A percentile compares a stretch with the other conserved stretches of the same genome.
phyloP scores from a whole-genome alignment of 2,113 vertebrate genomes.

The Oryzias curvinotus region DNA sequence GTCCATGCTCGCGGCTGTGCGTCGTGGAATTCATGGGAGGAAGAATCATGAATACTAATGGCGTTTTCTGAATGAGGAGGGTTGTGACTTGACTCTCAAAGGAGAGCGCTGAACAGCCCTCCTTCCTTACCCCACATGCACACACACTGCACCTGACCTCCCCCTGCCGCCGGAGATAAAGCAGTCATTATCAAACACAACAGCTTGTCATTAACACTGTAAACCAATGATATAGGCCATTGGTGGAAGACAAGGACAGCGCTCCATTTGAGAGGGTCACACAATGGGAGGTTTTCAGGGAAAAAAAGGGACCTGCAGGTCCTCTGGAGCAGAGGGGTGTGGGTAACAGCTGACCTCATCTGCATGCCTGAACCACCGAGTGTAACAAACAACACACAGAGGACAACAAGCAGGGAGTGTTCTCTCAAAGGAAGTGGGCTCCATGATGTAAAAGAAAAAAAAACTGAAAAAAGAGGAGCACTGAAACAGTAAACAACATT shows the following conservation, averaged over 20 bases:
- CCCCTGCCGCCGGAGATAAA: conserved; percentile 56
- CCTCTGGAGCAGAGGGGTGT: conserved; percentile 16
- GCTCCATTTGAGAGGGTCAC: conserved; percentile 24
- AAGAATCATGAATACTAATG: conserved; percentile 74
- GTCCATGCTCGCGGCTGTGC: conserved; percentile 41
- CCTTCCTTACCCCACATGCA: conserved; percentile 22
- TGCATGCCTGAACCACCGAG: conserved; percentile 39
- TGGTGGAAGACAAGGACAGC: conserved; percentile 28
- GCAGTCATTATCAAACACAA: conserved; percentile 60
- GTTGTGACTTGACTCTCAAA: conserved; percentile 73
- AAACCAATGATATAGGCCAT: conserved; percentile 30
- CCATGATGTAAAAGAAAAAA: background rate
- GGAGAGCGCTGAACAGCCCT: conserved; percentile 42
- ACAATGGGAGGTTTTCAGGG: conserved; percentile 16
- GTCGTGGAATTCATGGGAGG: conserved; percentile 50
- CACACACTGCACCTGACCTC: conserved; percentile 48
- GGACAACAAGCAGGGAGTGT: conserved; percentile 39
- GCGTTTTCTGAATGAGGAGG: conserved; percentile 58
- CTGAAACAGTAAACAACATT: background rate
- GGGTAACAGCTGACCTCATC: conserved; percentile 50
- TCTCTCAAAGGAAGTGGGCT: conserved; percentile 19
- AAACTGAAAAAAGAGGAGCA: background rate
- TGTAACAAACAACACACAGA: conserved; percentile 30
- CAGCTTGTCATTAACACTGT: conserved; percentile 55
- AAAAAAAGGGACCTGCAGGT: background rate